Evolutionary conservation across 2,113 vertebrate genomes (phyloP).

Genomic region (Campylomormyrus tamandua): DNA sequence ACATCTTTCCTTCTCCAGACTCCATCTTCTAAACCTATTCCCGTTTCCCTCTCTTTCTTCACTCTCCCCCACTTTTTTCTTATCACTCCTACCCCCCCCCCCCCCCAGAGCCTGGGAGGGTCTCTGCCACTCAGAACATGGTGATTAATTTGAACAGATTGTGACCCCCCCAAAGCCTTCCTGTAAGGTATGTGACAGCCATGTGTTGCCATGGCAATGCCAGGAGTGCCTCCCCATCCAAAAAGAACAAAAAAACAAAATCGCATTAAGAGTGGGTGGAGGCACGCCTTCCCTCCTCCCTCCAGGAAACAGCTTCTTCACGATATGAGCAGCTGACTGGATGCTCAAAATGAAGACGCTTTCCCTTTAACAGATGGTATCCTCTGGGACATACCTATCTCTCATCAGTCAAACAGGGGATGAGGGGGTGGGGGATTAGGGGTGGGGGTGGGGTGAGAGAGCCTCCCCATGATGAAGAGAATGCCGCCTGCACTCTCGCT

Average conservation of each 20-base stretch:
- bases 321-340: neutral
- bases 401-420: neutral
- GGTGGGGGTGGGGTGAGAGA: neutral
- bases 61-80: neutral
- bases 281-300: neutral
- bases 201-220: slow-evolving; percentile 1
- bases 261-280: neutral
- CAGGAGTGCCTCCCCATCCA: neutral
- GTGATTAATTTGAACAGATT: neutral
- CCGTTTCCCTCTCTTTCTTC: neutral
- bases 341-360: neutral
- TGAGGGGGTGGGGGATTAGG: neutral
- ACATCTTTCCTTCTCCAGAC: neutral
- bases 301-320: neutral
- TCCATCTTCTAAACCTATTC: neutral
- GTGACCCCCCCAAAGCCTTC: neutral
- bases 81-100: neutral
- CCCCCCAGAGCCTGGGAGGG: neutral
- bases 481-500: neutral
- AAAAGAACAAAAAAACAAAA: neutral
- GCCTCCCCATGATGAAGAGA: neutral
- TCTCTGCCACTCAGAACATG: neutral
- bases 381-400: neutral
- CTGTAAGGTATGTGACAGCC: neutral
- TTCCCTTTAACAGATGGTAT: neutral